These are phyloP conservation scores for Zygothrica quintamaculata DNA, from an alignment of 2,888 invertebrate genomes.

Conservation along the genomic window DNA sequence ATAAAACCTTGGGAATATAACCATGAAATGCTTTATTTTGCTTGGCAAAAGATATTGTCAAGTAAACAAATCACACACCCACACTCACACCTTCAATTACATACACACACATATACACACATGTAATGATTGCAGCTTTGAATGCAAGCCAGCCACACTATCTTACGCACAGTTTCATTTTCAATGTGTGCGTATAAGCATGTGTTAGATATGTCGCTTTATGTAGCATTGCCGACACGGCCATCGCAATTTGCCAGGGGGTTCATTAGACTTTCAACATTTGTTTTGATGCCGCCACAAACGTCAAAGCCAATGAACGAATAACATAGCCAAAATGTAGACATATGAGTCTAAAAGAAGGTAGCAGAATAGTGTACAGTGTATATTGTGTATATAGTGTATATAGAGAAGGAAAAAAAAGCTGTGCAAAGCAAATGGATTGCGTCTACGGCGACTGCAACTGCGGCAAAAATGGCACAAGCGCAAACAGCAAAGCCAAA, in stretches of 20 bases:
- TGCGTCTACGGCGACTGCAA: conserved; percentile 42
- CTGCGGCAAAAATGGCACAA: conserved; percentile 52
- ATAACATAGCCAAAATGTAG: conserved; percentile 59
- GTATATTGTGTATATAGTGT: background rate
- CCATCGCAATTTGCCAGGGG: conserved; percentile 62
- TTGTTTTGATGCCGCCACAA: conserved; percentile 47
- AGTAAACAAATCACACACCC: conserved; percentile 13
- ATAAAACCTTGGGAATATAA: conserved; percentile 7
- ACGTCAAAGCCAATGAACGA: conserved; percentile 77
- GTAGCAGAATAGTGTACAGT: conserved; percentile 9
- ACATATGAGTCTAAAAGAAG: conserved; percentile 16
- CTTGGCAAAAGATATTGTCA: conserved; percentile 32
- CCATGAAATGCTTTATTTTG: conserved; percentile 19
- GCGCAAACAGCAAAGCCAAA: conserved; percentile 42
- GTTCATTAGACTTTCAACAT: conserved; percentile 76
- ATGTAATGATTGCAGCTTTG: conserved; percentile 27
- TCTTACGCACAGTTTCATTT: conserved; percentile 17
- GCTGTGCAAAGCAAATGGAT: conserved; percentile 12
- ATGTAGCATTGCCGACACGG: conserved; percentile 38
- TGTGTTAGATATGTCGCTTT: conserved; percentile 43
- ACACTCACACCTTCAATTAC: no score
- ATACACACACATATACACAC: no score
- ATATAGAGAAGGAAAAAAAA: conserved; percentile 8
- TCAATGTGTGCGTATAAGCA: conserved; percentile 1
- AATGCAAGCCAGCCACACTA: conserved; percentile 24